Evolutionary conservation across 2,888 invertebrate species (phyloP).

Genomic region (Ophonus ardosiacus): DNA sequence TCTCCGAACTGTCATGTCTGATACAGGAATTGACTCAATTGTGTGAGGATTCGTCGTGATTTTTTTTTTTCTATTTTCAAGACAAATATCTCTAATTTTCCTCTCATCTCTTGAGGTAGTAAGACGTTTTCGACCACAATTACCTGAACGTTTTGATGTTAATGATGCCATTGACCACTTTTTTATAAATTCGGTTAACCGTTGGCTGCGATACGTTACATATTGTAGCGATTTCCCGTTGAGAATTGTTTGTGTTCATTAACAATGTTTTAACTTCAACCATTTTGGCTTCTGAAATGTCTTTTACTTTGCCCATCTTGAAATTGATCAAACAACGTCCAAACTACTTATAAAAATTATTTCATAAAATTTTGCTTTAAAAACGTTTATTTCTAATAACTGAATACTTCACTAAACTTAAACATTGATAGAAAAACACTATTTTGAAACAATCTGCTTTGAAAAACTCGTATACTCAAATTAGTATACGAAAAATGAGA

Average conservation of each 20-base stretch:
- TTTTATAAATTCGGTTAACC: neutral
- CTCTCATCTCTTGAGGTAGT: neutral
- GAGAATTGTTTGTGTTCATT: conserved; percentile 2
- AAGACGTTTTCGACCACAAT: neutral
- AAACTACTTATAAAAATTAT: no score
- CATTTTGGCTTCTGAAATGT: conserved; percentile 8
- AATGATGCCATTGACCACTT: neutral
- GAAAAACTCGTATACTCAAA: no score
- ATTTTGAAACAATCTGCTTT: no score
- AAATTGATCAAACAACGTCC: neutral
- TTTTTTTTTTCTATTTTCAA: conserved; percentile 2
- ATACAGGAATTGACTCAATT: neutral
- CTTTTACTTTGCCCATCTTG: neutral
- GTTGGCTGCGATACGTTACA: conserved; percentile 1
- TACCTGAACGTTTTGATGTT: neutral
- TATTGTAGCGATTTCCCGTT: conserved; percentile 3
- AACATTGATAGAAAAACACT: no score
- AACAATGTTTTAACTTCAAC: neutral
- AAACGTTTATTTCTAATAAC: no score
- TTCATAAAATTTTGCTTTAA: no score
- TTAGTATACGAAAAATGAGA: no score
- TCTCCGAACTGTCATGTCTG: conserved; percentile 11
- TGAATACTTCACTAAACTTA: no score
- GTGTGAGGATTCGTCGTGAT: neutral
- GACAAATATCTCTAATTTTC: conserved; percentile 9